Conservation (phyloP, 2,888 invertebrate species). For the Notodonta ziczac region DNA sequence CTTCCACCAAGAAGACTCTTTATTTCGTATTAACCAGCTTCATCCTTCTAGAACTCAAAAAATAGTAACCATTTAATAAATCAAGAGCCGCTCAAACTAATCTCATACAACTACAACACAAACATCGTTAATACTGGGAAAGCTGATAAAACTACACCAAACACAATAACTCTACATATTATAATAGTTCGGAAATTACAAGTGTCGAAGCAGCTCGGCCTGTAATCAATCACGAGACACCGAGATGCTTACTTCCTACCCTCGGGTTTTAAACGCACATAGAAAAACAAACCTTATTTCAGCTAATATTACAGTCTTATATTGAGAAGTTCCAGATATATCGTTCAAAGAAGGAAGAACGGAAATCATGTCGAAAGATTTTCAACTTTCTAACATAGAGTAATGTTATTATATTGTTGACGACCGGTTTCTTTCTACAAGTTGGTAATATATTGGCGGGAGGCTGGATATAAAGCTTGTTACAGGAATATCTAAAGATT, state of each 20-base stretch:
- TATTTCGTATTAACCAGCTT: too few relatives aligned
- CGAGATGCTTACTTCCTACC: constrained; percentile 32
- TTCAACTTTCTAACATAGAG: constrained; percentile 29
- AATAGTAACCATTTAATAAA: too few relatives aligned
- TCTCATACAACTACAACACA: constrained; percentile 14
- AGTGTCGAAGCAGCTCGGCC: constrained; percentile 43
- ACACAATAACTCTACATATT: constrained; percentile 41
- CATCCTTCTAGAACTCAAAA: too few relatives aligned
- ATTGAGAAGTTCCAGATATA: constrained; percentile 4
- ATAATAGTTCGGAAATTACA: constrained; percentile 52
- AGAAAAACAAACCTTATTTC: constrained; percentile 21
- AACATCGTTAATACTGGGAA: constrained; percentile 17
- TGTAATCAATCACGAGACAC: constrained; percentile 46
- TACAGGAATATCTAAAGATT: not conserved
- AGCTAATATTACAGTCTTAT: constrained; percentile 4
- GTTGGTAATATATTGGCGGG: constrained; percentile 2
- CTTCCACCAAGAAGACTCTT: too few relatives aligned
- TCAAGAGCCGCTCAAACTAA: constrained; percentile 3
- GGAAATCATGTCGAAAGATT: constrained; percentile 30
- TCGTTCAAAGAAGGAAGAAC: constrained; percentile 6
- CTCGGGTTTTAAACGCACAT: constrained; percentile 18
- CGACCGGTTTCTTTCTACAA: constrained; percentile 11
- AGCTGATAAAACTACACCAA: constrained; percentile 39
- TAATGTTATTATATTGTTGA: constrained; percentile 24
- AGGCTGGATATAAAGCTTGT: not conserved